Conservation (phyloP, 2,113 vertebrate species). For the Ahaetulla prasina region DNA sequence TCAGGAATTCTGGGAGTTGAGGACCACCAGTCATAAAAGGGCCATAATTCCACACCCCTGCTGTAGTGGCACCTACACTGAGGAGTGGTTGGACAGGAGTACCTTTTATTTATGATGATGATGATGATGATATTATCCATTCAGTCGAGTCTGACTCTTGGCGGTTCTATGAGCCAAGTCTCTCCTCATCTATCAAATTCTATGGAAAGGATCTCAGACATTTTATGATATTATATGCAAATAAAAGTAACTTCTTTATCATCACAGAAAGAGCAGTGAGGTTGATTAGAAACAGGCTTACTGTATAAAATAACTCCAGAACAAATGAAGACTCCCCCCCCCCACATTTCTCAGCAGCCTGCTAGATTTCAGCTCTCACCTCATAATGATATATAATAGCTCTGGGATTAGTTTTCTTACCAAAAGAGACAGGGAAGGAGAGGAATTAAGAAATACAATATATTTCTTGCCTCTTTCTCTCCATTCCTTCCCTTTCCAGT, state of each 20-base stretch:
- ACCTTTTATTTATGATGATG: not conserved
- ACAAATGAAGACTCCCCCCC: constrained; percentile 47
- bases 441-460: constrained; percentile 47
- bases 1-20: not conserved
- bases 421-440: constrained; percentile 55
- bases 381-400: constrained; percentile 68
- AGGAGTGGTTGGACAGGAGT: not conserved
- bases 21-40: not conserved
- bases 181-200: not conserved
- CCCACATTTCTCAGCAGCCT: constrained; percentile 57
- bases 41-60: not conserved
- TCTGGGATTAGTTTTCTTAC: constrained; percentile 51
- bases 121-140: not conserved
- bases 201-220: not conserved
- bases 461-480: constrained; percentile 29
- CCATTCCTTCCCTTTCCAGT: not conserved
- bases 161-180: not conserved
- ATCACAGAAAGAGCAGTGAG: constrained; percentile 22
- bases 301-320: constrained; percentile 44
- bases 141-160: not conserved
- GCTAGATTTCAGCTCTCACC: constrained; percentile 67
- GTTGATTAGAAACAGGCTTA: constrained; percentile 47
- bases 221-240: not conserved
- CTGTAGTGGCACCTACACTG: too few species aligned
- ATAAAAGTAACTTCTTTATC: constrained; percentile 31